Evolutionary conservation across 2,113 vertebrate genomes (phyloP), one percentile per base, ranked within the genome.

Genomic region (Galeopterus variegatus): DNA sequence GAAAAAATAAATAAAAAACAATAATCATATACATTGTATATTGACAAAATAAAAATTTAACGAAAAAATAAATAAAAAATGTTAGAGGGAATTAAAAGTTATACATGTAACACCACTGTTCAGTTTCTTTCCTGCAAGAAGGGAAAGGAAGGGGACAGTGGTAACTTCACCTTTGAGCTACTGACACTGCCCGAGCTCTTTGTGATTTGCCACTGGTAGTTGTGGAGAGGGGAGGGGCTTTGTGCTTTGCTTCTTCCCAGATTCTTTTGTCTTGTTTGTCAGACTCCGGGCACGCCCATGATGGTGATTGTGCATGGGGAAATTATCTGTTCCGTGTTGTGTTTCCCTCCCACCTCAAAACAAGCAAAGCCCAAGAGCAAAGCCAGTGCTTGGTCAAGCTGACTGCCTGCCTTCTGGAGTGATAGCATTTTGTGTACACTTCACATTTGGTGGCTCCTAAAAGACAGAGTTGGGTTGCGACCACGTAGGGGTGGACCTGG

Each of bases 391-490:
- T 85, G 94, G 28, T 81, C 48, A 75, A 52, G 87, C 87, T 95
- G 93, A 52, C 80, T 83, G 17, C 41, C 80, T 83, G 17, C 41
- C 56, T 94, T 94, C 56, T 48, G 77, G 11, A 85, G 89, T 75
- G 69, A 52, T 77, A 23, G 58, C 60, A 33, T 50, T 73, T 87
- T 18, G 84, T 88, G 83, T 93, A 95, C 81, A 52, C 36, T 92
- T 33, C 75, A 80, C 76, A 79, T 72, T 93, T 95, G 24, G 17
- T 65, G 92, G 64, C 88, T 89, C 1, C 64, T 33, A 4, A 56
- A 41, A 60, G 76, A 24, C 58, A 17, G 31, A 3, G 1, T 7
- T 4, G 96, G 92, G 93, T 92, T 91, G 97, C 97, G 96, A 95
- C 97, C 97, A 88, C 56, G 0, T 8, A 67, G 85, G 6, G 79